Evolutionary conservation across 2,113 vertebrate species (phyloP), one percentile per base, ranked within the genome.

Genomic region (Fulmarus glacialis): DNA sequence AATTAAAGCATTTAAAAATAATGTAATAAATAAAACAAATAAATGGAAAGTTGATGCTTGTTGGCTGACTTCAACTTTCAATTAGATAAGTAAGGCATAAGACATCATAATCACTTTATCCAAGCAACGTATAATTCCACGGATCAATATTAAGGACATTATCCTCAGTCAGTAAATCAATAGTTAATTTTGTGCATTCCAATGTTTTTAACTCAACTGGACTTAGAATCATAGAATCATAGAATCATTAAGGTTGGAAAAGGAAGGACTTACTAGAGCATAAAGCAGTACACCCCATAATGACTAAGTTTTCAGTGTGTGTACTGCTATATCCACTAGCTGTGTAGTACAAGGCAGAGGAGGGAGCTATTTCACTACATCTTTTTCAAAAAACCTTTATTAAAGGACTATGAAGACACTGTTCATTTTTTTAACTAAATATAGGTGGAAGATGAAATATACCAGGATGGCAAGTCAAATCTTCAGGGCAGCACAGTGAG

Each of bases 131-230:
- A 48, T 68, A 90, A 56, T 84, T 79, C 27, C 60, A 70, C 4
- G 2, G 64, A 74, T 84, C 45, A 74, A 59, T 90, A 64, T 53
- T 29, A 63, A 86, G 34, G 22, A 48, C 18, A 86, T 86, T 92
- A 77, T 81, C 55, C 32, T 80, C 87, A 81, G 40, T 62, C 29
- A 87, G 55, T 83, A 86, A 64, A 92, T 92, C 72, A 90, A 38
- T 80, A 86, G 40, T 48, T 93, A 89, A 93, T 94, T 92, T 87
- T 89, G 67, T 84, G 36, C 59, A 63, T 91, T 95, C 29, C 27
- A 63, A 20, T 67, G 59, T 84, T 60, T 97, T 89, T 94, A 18
- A 84, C 22, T 73, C 26, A 94, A 52, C 8, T 80, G 30, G 72
- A 92, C 67, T n/a, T n/a, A n/a, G n/a, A n/a, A n/a, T n/a, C n/a